Evolutionary conservation across 2,113 vertebrate species (phyloP).

Genomic region (Notothenia rossii): DNA sequence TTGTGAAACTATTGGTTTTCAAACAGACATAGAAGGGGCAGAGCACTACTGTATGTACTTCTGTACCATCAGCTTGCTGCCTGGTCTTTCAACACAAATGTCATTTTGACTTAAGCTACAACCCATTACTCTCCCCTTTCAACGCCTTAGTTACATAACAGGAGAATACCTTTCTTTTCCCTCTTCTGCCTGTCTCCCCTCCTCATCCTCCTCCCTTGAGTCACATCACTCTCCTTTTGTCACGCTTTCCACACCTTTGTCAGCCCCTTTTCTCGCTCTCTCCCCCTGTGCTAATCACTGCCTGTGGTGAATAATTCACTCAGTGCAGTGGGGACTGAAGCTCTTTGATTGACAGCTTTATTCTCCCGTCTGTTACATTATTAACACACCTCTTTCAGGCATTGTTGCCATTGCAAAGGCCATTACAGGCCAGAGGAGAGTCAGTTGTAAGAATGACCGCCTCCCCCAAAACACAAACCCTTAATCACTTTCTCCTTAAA

Average conservation of each 20-base stretch:
- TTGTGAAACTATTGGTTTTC: neutral
- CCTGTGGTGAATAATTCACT: constrained; percentile 84
- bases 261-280: constrained; percentile 36
- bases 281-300: constrained; percentile 79
- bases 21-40: neutral
- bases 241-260: constrained; percentile 60
- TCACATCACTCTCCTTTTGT: constrained; percentile 43
- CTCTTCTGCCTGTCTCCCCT: constrained; percentile 10
- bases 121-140: constrained; percentile 34
- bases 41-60: neutral
- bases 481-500: constrained; percentile 28
- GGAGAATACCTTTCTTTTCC: constrained; percentile 39
- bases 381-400: constrained; percentile 71
- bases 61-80: constrained; percentile 15
- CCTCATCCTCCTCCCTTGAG: constrained; percentile 18
- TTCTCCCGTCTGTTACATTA: constrained; percentile 80
- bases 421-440: constrained; percentile 55
- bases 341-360: constrained; percentile 83
- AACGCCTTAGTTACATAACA: constrained; percentile 48
- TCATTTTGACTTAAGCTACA: constrained; percentile 41
- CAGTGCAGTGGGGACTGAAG: constrained; percentile 68
- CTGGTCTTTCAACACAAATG: constrained; percentile 17
- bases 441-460: constrained; percentile 47
- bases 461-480: neutral
- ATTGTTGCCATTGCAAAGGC: constrained; percentile 65